Base-by-base conservation (phyloP, 2,113 vertebrate genomes). In the Nycticorax nycticorax region DNA sequence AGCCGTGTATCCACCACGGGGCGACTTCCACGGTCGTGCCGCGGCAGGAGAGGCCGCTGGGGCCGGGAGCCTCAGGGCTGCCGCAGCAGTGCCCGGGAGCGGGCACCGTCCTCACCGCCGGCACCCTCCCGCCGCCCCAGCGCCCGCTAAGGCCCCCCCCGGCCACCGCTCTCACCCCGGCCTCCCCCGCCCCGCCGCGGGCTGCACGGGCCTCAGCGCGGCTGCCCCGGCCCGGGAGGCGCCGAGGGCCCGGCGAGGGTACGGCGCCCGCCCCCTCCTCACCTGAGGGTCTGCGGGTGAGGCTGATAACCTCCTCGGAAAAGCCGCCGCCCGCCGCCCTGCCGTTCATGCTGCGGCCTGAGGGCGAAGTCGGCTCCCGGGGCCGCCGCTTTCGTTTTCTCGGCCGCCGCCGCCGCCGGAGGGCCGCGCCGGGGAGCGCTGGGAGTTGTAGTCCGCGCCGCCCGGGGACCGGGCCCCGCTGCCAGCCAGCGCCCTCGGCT, bases 241-340 rank as follows among this genome's bases (percentile, higher is more conserved):
- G 14, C 32, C 60, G 47, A 60, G 22, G 30, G 26, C 67, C 27
- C 62, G 48, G 64, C 15, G 45, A 52, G 35, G 21, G 50, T 26
- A 14, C 24, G 30, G 48, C 23, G 35, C 23, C 52, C 11, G 17
- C 33, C 8, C 27, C 56, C 6, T 10, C n/a, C 74, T 43, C 95
- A 98, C 98, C 98, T 90, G 98, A 98, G n/a, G 98, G 97, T 64
- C 98, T 97, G 74, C 98, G 94, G 37, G 97, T 97, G 50, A 98
- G 97, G 57, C 76, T 83, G 96, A 98, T 98, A 57, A 96, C 96
- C 96, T 98, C 97, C 95, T 98, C 98, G 1, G 89, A 80, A 52
- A 96, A 67, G 78, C 87, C 68, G 50, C 87, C 71, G 75, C 72
- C 14, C 85, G 85, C 91, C 95, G 56, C 95, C 48, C 91, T 92